phyloP scores from a whole-genome alignment of 2,113 vertebrate species.

The Sphaerodactylus townsendi region DNA sequence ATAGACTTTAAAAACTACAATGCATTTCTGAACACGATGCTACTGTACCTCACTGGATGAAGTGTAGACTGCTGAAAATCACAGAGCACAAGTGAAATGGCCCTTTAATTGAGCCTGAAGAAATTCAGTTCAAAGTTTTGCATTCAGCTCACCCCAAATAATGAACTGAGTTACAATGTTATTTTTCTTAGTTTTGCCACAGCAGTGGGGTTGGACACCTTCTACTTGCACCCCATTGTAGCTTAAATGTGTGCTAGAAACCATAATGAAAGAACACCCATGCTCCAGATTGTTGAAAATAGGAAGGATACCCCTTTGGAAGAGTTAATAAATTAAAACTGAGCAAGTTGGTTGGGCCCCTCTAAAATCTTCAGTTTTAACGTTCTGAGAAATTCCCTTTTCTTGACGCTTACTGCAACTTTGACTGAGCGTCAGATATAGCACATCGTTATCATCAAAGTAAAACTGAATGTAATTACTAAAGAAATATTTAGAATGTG shows the following conservation, averaged over 20 bases:
- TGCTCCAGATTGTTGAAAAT: slow-evolving; percentile 44
- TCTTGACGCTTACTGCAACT: slow-evolving; percentile 55
- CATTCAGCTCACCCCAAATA: slow-evolving; percentile 32
- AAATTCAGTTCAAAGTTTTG: slow-evolving; percentile 53
- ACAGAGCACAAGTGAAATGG: not conserved
- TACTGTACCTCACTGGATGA: not conserved
- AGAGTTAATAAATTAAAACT: slow-evolving; percentile 23
- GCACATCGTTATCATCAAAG: slow-evolving; percentile 54
- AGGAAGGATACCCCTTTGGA: slow-evolving; percentile 53
- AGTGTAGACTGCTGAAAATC: not conserved
- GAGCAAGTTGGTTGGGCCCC: slow-evolving; percentile 35
- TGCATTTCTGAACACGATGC: slow-evolving; percentile 29
- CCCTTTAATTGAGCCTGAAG: slow-evolving; percentile 7
- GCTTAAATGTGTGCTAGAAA: slow-evolving; percentile 13
- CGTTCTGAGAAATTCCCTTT: slow-evolving; percentile 57
- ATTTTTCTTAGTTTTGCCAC: slow-evolving; percentile 19
- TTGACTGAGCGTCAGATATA: slow-evolving; percentile 54
- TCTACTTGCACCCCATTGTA: not conserved
- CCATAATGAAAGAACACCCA: slow-evolving; percentile 39
- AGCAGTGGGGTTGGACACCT: not conserved
- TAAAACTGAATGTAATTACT: slow-evolving; percentile 57
- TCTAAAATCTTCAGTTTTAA: slow-evolving; percentile 52
- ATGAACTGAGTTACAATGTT: slow-evolving; percentile 34
- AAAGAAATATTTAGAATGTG: slow-evolving; percentile 64
- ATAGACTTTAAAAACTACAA: slow-evolving; percentile 44